phyloP scores from a whole-genome alignment of 2,113 vertebrate species.

The Toxotes chatareus region DNA sequence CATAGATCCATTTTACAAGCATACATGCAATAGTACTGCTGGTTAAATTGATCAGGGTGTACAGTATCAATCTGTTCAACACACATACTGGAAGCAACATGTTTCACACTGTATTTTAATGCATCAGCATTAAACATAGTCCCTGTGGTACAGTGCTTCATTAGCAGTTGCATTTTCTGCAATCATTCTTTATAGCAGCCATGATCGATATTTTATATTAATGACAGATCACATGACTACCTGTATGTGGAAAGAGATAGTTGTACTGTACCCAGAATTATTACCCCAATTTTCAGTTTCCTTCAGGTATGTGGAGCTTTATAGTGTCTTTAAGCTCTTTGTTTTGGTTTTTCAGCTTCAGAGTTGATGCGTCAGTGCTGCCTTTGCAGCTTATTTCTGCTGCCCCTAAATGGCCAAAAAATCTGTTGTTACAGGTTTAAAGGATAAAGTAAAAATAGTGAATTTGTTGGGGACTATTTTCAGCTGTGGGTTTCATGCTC shows the following conservation, averaged over 20 bases:
- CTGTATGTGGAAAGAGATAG: not conserved
- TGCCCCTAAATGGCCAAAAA: not conserved
- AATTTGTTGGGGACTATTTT: not conserved
- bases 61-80: not conserved
- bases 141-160: too few species aligned
- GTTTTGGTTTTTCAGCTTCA: not conserved
- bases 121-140: not conserved
- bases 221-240: not conserved
- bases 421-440: not conserved
- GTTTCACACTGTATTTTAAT: constrained; percentile 4
- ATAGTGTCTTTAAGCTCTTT: not conserved
- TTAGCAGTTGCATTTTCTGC: not conserved
- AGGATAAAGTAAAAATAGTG: not conserved
- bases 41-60: not conserved
- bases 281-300: not conserved
- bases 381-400: not conserved
- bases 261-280: not conserved
- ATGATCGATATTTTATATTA: constrained; percentile 2
- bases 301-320: too few species aligned
- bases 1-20: constrained; percentile 14
- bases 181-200: not conserved
- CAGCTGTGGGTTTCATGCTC: not conserved
- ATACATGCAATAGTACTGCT: not conserved
- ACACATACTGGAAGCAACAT: not conserved
- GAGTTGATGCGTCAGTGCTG: not conserved